Percentiles rank a stretch among this genome's conserved stretches.
Conservation (phyloP, 1,140 invertebrate species). For the Aradophagus sp. region DNA sequence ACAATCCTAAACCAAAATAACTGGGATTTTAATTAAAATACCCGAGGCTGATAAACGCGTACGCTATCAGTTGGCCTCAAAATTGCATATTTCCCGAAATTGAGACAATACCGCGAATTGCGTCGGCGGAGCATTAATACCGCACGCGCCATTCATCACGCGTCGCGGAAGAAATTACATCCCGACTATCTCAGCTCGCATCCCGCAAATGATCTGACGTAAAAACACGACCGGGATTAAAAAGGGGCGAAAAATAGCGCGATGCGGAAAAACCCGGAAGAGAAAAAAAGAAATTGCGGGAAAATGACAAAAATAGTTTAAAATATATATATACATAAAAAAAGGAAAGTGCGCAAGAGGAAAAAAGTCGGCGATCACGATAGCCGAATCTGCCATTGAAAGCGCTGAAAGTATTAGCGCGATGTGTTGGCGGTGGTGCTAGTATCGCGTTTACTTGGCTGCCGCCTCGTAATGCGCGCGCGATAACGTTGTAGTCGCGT, state of each 20-base stretch:
- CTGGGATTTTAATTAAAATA: too few relatives aligned
- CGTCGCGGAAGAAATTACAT: slow-evolving; percentile 13
- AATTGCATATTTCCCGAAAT: not conserved
- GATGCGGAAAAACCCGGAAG: too few relatives aligned
- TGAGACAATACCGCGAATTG: slow-evolving; percentile 1
- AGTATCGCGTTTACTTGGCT: slow-evolving; percentile 10
- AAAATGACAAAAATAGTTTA: too few relatives aligned
- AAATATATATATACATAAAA: too few relatives aligned
- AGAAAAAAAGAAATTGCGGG: too few relatives aligned
- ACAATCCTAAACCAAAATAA: too few relatives aligned
- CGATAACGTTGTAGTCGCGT: slow-evolving; percentile 16
- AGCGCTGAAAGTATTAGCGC: too few relatives aligned
- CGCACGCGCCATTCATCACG: slow-evolving; percentile 11
- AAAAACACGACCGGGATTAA: slow-evolving; percentile 1
- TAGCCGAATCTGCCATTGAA: not conserved
- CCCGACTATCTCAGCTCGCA: not conserved
- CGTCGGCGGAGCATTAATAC: not conserved
- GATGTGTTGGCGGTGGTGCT: not conserved
- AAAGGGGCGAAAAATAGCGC: too few relatives aligned
- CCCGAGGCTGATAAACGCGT: not conserved
- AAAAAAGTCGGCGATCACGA: too few relatives aligned
- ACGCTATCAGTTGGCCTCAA: not conserved
- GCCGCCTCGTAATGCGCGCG: slow-evolving; percentile 7
- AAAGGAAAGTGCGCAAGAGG: too few relatives aligned
- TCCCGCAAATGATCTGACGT: slow-evolving; percentile 2